Percentiles rank a stretch among this genome's conserved stretches.
Evolutionary conservation across 2,797 vertebrate species (phyloP).

Genomic region (Gorsachius magnificus): DNA sequence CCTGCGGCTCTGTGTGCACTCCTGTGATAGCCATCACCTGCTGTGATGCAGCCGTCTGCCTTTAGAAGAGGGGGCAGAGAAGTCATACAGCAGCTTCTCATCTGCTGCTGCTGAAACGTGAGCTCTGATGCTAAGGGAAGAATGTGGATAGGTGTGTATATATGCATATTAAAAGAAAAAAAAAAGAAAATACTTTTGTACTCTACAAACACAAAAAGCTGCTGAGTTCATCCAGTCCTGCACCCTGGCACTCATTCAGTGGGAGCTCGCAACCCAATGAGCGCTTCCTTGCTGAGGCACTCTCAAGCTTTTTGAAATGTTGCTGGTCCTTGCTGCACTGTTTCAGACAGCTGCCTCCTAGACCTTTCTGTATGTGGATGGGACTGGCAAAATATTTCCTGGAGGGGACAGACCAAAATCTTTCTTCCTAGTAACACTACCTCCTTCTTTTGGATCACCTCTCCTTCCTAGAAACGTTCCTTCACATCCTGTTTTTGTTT

Average conservation of each 20-base stretch:
- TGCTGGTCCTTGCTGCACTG: background rate
- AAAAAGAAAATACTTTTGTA: background rate
- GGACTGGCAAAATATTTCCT: background rate
- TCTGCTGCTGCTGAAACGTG: background rate
- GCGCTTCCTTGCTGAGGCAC: background rate
- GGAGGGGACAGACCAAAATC: background rate
- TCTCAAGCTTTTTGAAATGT: background rate
- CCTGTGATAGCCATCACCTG: rapidly evolving
- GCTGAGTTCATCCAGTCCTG: background rate
- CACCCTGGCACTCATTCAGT: background rate
- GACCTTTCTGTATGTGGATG: background rate
- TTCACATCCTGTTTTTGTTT: background rate
- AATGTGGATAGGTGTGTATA: background rate
- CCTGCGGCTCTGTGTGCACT: background rate
- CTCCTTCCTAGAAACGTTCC: background rate
- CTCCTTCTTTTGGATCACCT: background rate
- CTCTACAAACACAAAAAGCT: background rate
- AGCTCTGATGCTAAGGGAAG: background rate
- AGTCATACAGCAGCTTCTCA: background rate
- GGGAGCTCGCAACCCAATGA: background rate
- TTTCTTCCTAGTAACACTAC: background rate
- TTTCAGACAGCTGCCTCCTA: background rate
- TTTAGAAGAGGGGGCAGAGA: background rate
- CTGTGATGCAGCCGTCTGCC: background rate
- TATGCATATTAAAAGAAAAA: background rate